These are phyloP conservation scores for Campoplex nolae DNA, from an alignment of 2,888 invertebrate species.

Conservation along the genomic window DNA sequence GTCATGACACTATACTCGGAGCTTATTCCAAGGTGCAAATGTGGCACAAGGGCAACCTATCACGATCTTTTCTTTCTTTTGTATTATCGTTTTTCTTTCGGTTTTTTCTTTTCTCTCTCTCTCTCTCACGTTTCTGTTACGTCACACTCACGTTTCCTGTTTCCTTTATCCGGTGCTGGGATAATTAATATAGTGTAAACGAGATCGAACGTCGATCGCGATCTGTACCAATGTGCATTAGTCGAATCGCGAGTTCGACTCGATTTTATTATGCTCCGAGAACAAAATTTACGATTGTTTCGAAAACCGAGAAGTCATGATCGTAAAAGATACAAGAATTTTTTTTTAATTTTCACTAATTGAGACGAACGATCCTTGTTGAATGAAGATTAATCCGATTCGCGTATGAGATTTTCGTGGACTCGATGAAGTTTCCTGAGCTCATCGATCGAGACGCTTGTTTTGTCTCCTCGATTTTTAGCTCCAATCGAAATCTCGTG, in stretches of 20 bases:
- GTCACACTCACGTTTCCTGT: not conserved
- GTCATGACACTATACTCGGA: not conserved
- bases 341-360: not conserved
- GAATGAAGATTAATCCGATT: not conserved
- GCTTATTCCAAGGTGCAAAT: not conserved
- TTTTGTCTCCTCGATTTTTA: slow-evolving; percentile 18
- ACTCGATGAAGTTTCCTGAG: slow-evolving; percentile 1
- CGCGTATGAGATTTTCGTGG: not conserved
- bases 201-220: not conserved
- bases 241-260: no score
- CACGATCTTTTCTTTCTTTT: not conserved
- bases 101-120: not conserved
- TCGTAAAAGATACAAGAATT: not conserved
- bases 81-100: not conserved
- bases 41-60: not conserved
- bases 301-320: no score
- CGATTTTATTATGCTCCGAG: no score
- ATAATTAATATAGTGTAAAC: not conserved
- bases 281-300: no score
- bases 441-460: slow-evolving; percentile 44
- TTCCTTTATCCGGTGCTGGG: not conserved
- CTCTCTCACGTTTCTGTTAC: not conserved
- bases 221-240: no score
- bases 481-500: slow-evolving; percentile 21
- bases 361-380: not conserved